Evolutionary conservation across 2,113 vertebrate species (phyloP).

Genomic region (Chitala chitala): DNA sequence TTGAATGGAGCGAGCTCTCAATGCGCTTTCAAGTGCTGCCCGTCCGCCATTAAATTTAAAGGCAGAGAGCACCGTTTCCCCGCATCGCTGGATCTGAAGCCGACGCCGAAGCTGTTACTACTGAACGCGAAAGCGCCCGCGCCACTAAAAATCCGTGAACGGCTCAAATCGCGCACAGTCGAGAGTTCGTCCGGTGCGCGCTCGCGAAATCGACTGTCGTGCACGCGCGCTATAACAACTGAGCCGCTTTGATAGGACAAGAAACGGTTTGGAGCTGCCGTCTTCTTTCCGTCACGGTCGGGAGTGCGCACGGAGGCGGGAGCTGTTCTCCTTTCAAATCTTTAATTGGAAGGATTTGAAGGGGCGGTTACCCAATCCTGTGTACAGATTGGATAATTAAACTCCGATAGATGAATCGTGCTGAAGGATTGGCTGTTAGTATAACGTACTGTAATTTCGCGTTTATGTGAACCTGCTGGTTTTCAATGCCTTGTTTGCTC

Average conservation of each 20-base stretch:
- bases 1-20: not conserved
- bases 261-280: not conserved
- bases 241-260: conserved; percentile 11
- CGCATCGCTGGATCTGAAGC: not conserved
- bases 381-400: conserved; percentile 1
- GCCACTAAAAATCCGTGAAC: not conserved
- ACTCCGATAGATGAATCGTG: not conserved
- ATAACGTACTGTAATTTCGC: not conserved
- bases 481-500: conserved; percentile 8
- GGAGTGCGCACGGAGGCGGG: conserved; percentile 11
- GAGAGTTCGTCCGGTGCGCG: not conserved
- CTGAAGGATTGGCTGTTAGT: not conserved
- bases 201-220: not conserved
- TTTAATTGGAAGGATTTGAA: not conserved
- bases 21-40: not conserved
- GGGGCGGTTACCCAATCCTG: not conserved
- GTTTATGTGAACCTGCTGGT: not conserved
- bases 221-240: not conserved
- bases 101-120: not conserved
- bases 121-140: not conserved
- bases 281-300: not conserved
- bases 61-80: not conserved
- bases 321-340: not conserved
- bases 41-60: conserved; percentile 17
- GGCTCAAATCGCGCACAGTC: not conserved